Base-by-base conservation (phyloP, 2,888 invertebrate genomes). In the Apeira syringaria region DNA sequence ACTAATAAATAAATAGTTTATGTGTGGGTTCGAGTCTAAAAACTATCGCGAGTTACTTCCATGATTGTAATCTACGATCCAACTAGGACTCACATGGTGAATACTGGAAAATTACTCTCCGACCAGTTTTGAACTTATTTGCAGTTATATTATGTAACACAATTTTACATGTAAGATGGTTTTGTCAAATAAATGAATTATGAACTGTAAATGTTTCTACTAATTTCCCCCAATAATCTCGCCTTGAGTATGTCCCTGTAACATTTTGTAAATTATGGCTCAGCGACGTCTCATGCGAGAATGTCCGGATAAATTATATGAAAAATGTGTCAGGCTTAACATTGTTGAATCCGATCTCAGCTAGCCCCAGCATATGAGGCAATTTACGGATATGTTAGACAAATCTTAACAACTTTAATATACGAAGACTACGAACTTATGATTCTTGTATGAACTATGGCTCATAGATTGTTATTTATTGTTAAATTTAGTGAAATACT, bases 221-320 rank as follows among this genome's bases (percentile, higher is more conserved):
- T n/a, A n/a, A n/a, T n/a, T n/a, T n/a, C n/a, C n/a, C n/a, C n/a
- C n/a, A n/a, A n/a, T n/a, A n/a, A n/a, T n/a, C n/a, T n/a, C n/a
- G n/a, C n/a, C n/a, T n/a, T 54, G 61, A 69, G 65, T 73, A 64
- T 58, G 65, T 62, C 65, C 59, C 56, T 54, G 37, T 56, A 59
- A 59, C 60, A 60, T 59, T 56, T 46, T 55, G 64, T 77, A 69
- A 79, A 68, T 74, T 74, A 79, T 68, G 67, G 51, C 50, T 52
- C 47, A 64, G 62, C 64, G 63, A 67, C 62, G 66, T 66, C 63
- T 67, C 66, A 56, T 61, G 68, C 61, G 68, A 71, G 62, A 60
- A 60, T 65, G 56, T 60, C 47, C 59, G 50, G 56, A 69, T 70
- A 74, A 74, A 74, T 70, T 71, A 56, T 64, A 61, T 64, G 72